A percentile compares a stretch with the other conserved stretches of the same genome.
Conservation (phyloP, 2,113 vertebrate species). For the Perca schrenkii region DNA sequence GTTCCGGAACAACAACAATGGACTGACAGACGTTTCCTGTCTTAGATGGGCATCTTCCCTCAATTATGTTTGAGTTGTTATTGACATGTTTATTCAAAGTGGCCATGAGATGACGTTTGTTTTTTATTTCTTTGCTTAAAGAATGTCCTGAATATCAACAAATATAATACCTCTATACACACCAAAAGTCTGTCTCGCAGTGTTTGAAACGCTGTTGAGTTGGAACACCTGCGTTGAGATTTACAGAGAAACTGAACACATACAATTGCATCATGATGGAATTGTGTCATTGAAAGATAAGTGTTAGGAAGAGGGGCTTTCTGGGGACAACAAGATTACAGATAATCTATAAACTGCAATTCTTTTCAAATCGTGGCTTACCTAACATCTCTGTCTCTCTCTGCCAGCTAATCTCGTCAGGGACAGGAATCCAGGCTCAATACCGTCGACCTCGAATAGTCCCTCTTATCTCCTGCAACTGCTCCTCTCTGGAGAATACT, state of each 20-base stretch:
- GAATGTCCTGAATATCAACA: background rate
- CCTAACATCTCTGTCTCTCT: constrained; percentile 53
- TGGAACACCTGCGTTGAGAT: background rate
- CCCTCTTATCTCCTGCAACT: constrained; percentile 60
- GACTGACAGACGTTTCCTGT: no score
- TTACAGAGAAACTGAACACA: constrained; percentile 2
- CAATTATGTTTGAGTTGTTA: background rate
- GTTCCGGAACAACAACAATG: no score
- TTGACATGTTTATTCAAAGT: background rate
- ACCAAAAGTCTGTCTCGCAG: background rate
- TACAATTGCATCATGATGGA: constrained; percentile 25
- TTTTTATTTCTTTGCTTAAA: background rate
- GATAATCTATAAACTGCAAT: constrained; percentile 70
- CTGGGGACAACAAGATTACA: constrained; percentile 57
- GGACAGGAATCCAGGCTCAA: constrained; percentile 64
- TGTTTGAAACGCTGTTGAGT: background rate
- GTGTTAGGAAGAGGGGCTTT: constrained; percentile 27
- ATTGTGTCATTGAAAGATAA: constrained; percentile 38
- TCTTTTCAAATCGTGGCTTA: constrained; percentile 64
- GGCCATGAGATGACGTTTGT: background rate
- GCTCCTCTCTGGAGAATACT: constrained; percentile 40
- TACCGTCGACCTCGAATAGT: constrained; percentile 60
- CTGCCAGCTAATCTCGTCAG: constrained; percentile 61
- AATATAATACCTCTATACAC: background rate
- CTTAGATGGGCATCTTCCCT: background rate